Conservation (phyloP, 2,113 vertebrate species). For the Tinamus guttatus region DNA sequence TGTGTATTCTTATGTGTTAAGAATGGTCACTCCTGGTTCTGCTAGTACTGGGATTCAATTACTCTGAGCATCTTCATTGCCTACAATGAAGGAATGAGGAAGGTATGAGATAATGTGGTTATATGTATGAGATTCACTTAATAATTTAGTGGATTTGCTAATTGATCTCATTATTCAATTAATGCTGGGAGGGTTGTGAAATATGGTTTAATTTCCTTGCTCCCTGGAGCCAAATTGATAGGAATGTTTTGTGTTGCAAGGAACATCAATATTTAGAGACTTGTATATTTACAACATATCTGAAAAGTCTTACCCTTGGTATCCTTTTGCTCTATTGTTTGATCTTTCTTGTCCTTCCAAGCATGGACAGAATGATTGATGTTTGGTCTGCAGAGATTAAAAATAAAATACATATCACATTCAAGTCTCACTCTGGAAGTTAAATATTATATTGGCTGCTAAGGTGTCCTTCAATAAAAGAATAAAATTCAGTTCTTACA, state of each 20-base stretch:
- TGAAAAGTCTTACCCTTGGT: conserved; percentile 19
- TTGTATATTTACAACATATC: conserved; percentile 19
- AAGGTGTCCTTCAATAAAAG: neutral
- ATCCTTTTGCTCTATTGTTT: conserved; percentile 22
- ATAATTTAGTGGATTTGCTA: conserved; percentile 55
- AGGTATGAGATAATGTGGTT: neutral
- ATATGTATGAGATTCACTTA: neutral
- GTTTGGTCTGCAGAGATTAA: conserved; percentile 10
- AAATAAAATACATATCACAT: neutral
- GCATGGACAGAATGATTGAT: conserved; percentile 15
- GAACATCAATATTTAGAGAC: conserved; percentile 50
- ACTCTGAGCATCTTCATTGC: neutral
- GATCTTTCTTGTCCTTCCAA: conserved; percentile 13
- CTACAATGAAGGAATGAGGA: neutral
- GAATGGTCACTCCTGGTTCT: neutral
- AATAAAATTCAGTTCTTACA: neutral
- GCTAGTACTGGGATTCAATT: neutral
- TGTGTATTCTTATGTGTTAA: neutral
- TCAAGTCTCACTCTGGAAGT: conserved; percentile 15
- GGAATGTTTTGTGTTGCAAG: conserved; percentile 35
- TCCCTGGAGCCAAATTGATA: conserved; percentile 18
- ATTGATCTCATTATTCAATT: conserved; percentile 62
- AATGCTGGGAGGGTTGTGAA: conserved; percentile 46
- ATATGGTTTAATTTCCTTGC: conserved; percentile 43
- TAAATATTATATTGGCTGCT: neutral